These are phyloP conservation scores for Diceros bicornis DNA, from an alignment of 2,797 vertebrate species.

Conservation along the genomic window DNA sequence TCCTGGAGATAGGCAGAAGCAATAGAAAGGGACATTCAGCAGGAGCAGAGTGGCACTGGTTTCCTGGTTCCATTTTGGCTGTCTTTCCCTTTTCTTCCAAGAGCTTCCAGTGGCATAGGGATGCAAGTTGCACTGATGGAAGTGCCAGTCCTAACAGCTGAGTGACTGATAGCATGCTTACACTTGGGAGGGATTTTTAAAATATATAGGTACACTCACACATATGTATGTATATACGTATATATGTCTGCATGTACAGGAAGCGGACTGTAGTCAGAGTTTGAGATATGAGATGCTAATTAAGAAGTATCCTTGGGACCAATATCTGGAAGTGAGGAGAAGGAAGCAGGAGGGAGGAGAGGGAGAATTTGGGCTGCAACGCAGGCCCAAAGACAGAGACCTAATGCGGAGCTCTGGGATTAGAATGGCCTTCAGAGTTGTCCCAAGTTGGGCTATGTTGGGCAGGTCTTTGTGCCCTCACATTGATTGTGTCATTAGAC, in stretches of 20 bases:
- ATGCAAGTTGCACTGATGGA: neutral
- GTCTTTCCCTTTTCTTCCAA: neutral
- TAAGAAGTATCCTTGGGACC: neutral
- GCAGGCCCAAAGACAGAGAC: neutral
- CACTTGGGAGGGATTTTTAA: neutral
- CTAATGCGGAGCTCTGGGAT: neutral
- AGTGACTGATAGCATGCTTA: neutral
- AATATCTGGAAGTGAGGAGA: neutral
- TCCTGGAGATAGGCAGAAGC: neutral
- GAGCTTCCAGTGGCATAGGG: neutral
- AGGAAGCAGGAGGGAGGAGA: neutral
- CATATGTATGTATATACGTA: neutral
- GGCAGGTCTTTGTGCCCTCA: neutral
- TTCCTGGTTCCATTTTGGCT: neutral
- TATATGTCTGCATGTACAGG: no score
- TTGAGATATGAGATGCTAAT: neutral
- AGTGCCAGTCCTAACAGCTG: neutral
- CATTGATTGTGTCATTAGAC: neutral
- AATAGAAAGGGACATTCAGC: rapidly evolving
- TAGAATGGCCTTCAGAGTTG: neutral
- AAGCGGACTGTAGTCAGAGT: neutral
- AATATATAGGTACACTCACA: neutral
- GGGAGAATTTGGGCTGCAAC: neutral
- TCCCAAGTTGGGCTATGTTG: neutral
- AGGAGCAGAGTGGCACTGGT: neutral